Evolutionary conservation across 2,888 invertebrate species (phyloP).

Genomic region (Chloromyia formosa): DNA sequence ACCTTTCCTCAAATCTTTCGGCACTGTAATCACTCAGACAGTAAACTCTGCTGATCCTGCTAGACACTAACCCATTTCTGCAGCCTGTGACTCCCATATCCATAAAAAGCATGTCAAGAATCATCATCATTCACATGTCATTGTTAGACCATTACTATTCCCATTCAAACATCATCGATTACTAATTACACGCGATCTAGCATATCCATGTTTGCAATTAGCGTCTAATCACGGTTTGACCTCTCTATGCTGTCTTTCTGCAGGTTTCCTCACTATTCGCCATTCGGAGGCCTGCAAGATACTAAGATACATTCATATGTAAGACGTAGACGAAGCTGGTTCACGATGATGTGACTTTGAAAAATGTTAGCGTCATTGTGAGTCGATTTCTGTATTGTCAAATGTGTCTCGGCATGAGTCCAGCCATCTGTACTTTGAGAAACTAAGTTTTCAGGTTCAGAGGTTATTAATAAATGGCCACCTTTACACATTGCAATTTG

Average conservation of each 20-base stretch:
- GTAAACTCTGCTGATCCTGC: no score
- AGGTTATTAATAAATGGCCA: slow-evolving; percentile 7
- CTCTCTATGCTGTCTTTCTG: no score
- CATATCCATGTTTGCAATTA: slow-evolving; percentile 13
- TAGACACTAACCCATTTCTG: neutral
- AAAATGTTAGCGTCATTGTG: slow-evolving; percentile 6
- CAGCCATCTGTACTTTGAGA: neutral
- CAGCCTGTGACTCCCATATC: neutral
- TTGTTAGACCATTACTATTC: neutral
- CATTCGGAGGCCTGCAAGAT: no score
- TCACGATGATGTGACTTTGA: slow-evolving; percentile 11
- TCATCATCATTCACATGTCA: neutral
- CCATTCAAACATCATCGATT: slow-evolving; percentile 2
- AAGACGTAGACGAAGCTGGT: no score
- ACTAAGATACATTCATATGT: no score
- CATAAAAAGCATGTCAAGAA: neutral
- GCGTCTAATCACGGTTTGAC: neutral
- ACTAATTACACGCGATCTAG: neutral
- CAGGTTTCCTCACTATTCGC: no score
- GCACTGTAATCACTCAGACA: no score
- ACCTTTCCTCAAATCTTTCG: no score
- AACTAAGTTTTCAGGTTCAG: neutral
- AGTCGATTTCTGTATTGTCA: no score
- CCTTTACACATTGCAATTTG: slow-evolving; percentile 4
- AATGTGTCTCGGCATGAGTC: no score